These are phyloP conservation scores for Phaethon lepturus DNA, from an alignment of 2,113 vertebrate species.

Conservation along the genomic window DNA sequence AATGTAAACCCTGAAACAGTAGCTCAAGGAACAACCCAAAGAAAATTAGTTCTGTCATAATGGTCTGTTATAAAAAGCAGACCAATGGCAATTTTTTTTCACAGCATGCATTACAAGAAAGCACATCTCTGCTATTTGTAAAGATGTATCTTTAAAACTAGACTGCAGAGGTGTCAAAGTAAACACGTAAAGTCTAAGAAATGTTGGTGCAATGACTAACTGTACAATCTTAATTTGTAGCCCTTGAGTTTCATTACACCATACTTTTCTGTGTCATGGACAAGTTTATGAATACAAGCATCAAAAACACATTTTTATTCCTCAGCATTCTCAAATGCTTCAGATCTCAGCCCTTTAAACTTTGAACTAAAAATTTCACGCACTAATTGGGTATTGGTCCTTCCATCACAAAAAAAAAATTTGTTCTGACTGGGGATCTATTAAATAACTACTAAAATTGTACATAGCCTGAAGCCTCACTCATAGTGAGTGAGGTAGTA, in stretches of 20 bases:
- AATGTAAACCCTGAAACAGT: neutral
- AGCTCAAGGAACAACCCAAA: neutral
- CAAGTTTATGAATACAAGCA: neutral
- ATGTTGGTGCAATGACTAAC: neutral
- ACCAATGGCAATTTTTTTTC: neutral
- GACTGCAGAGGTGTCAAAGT: neutral
- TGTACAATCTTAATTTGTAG: neutral
- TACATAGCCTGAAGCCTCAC: neutral
- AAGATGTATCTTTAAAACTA: neutral
- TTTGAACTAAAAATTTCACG: neutral
- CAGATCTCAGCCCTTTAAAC: neutral
- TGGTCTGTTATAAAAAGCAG: neutral
- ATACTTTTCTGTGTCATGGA: neutral
- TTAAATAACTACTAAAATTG: neutral
- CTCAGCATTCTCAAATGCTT: neutral
- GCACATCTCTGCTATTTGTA: neutral
- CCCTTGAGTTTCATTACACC: neutral
- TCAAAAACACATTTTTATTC: neutral
- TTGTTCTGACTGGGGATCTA: neutral
- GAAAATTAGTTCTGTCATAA: neutral
- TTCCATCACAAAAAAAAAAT: neutral
- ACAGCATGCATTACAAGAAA: neutral
- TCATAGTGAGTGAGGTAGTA: neutral
- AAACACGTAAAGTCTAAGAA: neutral
- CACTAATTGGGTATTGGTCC: neutral